phyloP scores from a whole-genome alignment of 1,140 invertebrate species.

The Euglossa dilemma region DNA sequence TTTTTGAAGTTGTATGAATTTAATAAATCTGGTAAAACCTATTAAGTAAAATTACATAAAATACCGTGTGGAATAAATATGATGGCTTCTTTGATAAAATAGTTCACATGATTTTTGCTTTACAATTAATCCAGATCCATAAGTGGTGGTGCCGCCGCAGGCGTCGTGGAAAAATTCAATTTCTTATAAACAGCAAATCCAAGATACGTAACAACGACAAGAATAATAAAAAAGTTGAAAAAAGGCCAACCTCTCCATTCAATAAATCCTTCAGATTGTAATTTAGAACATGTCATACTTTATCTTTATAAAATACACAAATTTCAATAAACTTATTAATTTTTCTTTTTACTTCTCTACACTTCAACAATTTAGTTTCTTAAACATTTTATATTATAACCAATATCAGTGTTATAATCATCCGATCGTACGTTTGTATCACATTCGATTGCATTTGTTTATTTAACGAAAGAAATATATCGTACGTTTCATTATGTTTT shows the following conservation, averaged over 20 bases:
- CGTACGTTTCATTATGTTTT: background rate
- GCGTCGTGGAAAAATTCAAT: background rate
- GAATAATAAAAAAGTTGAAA: slow-evolving; percentile 63
- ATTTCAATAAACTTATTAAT: background rate
- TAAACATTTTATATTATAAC: background rate
- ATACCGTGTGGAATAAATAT: background rate
- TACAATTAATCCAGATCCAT: background rate
- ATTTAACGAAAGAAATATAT: background rate
- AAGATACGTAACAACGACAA: slow-evolving; percentile 54
- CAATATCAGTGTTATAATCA: background rate
- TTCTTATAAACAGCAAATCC: slow-evolving; percentile 41
- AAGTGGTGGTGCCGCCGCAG: background rate
- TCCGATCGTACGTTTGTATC: background rate
- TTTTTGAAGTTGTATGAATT: background rate
- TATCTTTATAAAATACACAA: background rate
- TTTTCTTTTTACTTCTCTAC: background rate
- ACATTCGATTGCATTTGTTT: slow-evolving; percentile 1
- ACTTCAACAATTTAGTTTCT: slow-evolving; percentile 23
- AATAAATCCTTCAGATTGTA: slow-evolving; percentile 12
- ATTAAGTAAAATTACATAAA: background rate
- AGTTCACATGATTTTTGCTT: slow-evolving; percentile 3
- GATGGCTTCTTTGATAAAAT: background rate
- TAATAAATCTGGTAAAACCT: background rate
- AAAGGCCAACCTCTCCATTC: slow-evolving; percentile 68
- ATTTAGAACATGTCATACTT: slow-evolving; percentile 42